Conservation (phyloP, 2,797 vertebrate species). For the Phylloscopus collybita region DNA sequence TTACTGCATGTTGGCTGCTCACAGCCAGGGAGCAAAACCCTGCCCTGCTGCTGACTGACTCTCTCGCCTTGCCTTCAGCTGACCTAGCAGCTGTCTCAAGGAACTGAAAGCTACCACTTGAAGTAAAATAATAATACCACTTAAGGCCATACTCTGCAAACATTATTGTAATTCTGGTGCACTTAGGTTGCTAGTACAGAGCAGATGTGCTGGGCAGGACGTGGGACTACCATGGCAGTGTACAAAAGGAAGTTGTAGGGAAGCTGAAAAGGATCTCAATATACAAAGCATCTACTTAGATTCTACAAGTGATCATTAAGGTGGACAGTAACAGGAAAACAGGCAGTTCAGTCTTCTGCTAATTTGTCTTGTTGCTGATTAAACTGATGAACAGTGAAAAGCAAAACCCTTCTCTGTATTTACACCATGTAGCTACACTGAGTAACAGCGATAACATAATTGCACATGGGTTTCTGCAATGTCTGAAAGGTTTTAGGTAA, state of each 20-base stretch:
- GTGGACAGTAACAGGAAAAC: background rate
- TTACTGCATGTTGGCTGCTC: background rate
- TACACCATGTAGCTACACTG: background rate
- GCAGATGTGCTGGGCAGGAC: fast-evolving
- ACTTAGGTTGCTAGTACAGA: background rate
- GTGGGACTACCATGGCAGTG: fast-evolving
- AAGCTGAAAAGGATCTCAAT: background rate
- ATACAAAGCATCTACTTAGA: background rate
- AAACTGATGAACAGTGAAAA: background rate
- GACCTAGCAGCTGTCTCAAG: no score
- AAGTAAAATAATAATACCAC: background rate
- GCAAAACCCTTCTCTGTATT: background rate
- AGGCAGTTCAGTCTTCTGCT: background rate
- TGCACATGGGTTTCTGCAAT: background rate
- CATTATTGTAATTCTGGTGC: background rate
- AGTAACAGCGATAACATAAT: background rate
- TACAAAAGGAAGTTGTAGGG: background rate
- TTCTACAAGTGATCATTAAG: background rate
- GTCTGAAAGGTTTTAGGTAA: background rate
- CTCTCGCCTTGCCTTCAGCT: no score
- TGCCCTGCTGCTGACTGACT: background rate
- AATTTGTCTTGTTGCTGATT: background rate
- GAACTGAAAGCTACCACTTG: background rate
- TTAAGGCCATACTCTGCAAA: background rate
- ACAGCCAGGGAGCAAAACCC: background rate